Percentiles rank a stretch among this genome's conserved stretches.
Evolutionary conservation across 2,797 vertebrate species (phyloP).

Genomic region (Malurus splendens): DNA sequence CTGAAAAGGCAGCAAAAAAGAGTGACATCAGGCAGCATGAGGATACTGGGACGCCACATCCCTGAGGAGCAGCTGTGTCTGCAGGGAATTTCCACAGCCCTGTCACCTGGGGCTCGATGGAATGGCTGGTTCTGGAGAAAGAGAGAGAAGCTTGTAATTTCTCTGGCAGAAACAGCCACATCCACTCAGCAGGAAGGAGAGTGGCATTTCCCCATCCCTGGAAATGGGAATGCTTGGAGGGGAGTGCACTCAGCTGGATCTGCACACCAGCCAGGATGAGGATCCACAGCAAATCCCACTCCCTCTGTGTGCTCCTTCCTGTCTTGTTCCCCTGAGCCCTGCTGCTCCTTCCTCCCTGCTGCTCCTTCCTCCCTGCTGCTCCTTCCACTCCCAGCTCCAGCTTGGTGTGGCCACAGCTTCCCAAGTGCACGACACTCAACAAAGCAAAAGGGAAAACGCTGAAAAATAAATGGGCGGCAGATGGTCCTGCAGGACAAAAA

Average conservation of each 20-base stretch:
- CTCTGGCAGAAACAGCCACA: not conserved
- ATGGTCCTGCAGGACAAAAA: constrained; percentile 58
- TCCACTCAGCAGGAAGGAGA: not conserved
- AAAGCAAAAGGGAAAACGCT: not conserved
- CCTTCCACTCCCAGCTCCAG: not conserved
- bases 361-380: not conserved
- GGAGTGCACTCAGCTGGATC: not conserved
- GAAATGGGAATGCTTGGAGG: not conserved
- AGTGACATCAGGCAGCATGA: not conserved
- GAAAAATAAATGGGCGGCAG: constrained; percentile 36
- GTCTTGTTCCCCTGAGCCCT: not conserved
- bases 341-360: not conserved
- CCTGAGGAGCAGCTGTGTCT: not conserved
- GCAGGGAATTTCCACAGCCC: not conserved
- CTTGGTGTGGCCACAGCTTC: not conserved
- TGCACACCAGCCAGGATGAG: not conserved
- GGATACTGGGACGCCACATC: not conserved
- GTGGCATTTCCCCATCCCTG: not conserved
- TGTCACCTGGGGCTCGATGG: not conserved
- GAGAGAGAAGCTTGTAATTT: not conserved
- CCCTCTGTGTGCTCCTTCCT: not conserved
- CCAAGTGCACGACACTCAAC: not conserved
- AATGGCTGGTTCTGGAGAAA: not conserved
- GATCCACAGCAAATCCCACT: not conserved
- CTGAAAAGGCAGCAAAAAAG: not conserved